Evolutionary conservation across 1,140 invertebrate genomes (phyloP).

Genomic region (Cotesia vestalis): DNA sequence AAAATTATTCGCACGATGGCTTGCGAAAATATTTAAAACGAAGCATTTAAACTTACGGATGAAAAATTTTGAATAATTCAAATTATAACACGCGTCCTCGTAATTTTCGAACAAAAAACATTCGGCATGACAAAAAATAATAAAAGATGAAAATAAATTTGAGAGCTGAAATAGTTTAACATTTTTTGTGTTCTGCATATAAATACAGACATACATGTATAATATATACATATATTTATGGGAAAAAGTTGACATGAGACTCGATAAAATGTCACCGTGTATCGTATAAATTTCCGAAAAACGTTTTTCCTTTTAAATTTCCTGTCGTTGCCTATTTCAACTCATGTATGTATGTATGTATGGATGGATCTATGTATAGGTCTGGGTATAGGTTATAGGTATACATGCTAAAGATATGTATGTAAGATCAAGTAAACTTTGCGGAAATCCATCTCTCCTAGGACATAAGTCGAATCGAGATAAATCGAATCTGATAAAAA

Average conservation of each 20-base stretch:
- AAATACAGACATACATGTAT: slow-evolving; percentile 27
- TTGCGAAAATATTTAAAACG: too few relatives aligned
- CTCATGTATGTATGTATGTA: background rate
- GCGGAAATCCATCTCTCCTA: background rate
- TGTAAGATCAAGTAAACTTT: slow-evolving; percentile 19
- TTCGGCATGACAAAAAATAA: background rate
- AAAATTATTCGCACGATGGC: slow-evolving; percentile 25
- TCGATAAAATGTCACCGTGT: slow-evolving; percentile 26
- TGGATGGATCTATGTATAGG: too few relatives aligned
- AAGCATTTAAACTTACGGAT: background rate
- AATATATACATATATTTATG: slow-evolving; percentile 27
- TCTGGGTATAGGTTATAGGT: too few relatives aligned
- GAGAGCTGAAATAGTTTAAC: slow-evolving; percentile 24
- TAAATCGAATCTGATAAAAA: slow-evolving; percentile 14
- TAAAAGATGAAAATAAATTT: background rate
- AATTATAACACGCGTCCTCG: slow-evolving; percentile 16
- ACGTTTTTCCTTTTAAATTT: slow-evolving; percentile 21
- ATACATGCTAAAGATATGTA: too few relatives aligned
- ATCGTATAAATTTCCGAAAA: slow-evolving; percentile 22
- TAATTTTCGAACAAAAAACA: slow-evolving; percentile 7
- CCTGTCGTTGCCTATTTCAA: slow-evolving; percentile 6
- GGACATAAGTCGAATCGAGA: slow-evolving; percentile 14
- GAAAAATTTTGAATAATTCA: slow-evolving; percentile 35
- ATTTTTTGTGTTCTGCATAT: slow-evolving; percentile 30
- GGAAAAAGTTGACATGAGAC: slow-evolving; percentile 9